Evolutionary conservation across 1,140 invertebrate genomes (phyloP).

Genomic region (Neotoxoptera formosana): DNA sequence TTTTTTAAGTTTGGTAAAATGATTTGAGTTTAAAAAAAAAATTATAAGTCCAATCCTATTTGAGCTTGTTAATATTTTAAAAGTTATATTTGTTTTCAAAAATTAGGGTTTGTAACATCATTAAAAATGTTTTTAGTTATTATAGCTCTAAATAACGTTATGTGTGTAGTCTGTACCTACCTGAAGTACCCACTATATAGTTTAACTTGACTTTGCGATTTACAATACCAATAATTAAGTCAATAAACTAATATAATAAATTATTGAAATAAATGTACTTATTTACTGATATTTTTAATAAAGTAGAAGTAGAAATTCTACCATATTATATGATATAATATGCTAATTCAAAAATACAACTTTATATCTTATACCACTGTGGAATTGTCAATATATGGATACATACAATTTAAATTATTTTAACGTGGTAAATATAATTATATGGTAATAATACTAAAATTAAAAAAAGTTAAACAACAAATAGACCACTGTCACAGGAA

Average conservation of each 20-base stretch:
- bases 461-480: neutral
- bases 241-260: neutral
- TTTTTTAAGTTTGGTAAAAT: too few relatives aligned
- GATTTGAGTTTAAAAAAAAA: neutral
- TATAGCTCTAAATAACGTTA: neutral
- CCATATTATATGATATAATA: neutral
- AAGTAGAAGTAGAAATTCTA: neutral
- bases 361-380: neutral
- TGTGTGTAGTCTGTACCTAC: neutral
- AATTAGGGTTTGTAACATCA: neutral
- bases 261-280: neutral
- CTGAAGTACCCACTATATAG: neutral
- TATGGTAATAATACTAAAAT: neutral
- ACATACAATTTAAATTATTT: neutral
- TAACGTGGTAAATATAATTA: neutral
- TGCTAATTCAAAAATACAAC: neutral
- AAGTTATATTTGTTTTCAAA: neutral
- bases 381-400: neutral
- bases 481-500: neutral
- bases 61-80: neutral
- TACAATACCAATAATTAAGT: neutral
- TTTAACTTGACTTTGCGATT: neutral
- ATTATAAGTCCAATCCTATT: neutral
- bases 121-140: neutral
- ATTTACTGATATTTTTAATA: neutral